Evolutionary conservation across 2,797 vertebrate genomes (phyloP), one percentile per base, ranked within the genome.

Genomic region (Mallotus villosus): DNA sequence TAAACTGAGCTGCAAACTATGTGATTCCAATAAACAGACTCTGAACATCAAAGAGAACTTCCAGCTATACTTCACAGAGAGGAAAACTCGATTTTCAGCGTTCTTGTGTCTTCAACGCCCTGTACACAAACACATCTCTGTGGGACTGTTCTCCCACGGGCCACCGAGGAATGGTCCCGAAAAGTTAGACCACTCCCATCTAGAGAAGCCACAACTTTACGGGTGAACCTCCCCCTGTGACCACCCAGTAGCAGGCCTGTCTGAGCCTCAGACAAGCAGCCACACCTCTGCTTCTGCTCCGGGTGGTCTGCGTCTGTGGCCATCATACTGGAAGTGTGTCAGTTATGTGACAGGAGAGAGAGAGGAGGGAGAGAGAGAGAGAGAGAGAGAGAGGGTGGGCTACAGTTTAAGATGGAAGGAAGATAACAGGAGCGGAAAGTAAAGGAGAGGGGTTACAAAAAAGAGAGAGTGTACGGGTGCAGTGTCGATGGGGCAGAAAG

Each of bases 191-290:
- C 82, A 85, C 71, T 77, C 41, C 41, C 41, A 78, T 83, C 81
- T 78, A 83, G 81, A 85, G 82, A 83, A 88, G 84, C 84, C 75
- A 82, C 82, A 68, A 74, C 17, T 53, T 53, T n/a, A 53, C 19
- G 37, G 74, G 79, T 29, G 67, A 85, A 79, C 84, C 90, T 86
- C 87, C 86, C 83, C 77, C n/a, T n/a, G 21, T 21, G 63, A 81
- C 84, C 90, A 86, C 88, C 86, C 85, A 78, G 77, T 83, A 85
- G 82, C 72, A 72, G 73, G 71, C 16, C 63, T 81, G 82, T 80
- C 82, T 64, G 67, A 84, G 85, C 81, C 71, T 85, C 88, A 90
- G 87, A 79, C 70, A 77, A 74, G 81, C 81, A 79, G 85, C 78
- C 79, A 5, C 21, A 5, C 21, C 79, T 75, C 74, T 75, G 60